Conservation (phyloP, 1,140 invertebrate species). For the Brachionus sp. region DNA sequence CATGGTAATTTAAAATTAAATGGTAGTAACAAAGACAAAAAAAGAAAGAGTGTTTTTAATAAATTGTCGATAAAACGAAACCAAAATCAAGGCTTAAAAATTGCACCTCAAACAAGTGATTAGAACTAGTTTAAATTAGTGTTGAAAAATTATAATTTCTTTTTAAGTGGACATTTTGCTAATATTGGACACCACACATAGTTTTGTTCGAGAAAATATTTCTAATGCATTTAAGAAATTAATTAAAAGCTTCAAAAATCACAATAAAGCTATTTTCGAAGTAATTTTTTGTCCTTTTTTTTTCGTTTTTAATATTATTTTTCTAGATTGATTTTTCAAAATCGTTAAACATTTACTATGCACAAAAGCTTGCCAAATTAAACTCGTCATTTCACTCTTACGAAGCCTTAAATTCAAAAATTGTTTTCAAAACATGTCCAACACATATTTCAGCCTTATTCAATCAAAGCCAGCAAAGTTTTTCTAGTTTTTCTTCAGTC, state of each 20-base stretch:
- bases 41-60: not conserved
- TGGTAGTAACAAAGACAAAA: not conserved
- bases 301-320: not conserved
- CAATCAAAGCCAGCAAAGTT: not conserved
- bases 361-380: not conserved
- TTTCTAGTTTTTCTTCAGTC: not conserved
- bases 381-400: not conserved
- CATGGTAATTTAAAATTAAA: not conserved
- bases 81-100: not conserved
- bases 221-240: not conserved
- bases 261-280: not conserved
- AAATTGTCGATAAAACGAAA: not conserved
- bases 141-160: not conserved
- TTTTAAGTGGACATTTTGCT: constrained; percentile 8
- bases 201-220: not conserved
- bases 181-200: not conserved
- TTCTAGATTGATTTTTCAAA: constrained; percentile 1
- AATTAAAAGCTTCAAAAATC: constrained; percentile 5
- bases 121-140: not conserved
- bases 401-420: not conserved
- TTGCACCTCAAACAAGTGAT: not conserved
- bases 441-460: not conserved
- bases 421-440: not conserved
- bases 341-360: not conserved
- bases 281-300: not conserved